These are phyloP conservation scores for Centropus bengalensis DNA, from an alignment of 2,113 vertebrate genomes.

Conservation along the genomic window DNA sequence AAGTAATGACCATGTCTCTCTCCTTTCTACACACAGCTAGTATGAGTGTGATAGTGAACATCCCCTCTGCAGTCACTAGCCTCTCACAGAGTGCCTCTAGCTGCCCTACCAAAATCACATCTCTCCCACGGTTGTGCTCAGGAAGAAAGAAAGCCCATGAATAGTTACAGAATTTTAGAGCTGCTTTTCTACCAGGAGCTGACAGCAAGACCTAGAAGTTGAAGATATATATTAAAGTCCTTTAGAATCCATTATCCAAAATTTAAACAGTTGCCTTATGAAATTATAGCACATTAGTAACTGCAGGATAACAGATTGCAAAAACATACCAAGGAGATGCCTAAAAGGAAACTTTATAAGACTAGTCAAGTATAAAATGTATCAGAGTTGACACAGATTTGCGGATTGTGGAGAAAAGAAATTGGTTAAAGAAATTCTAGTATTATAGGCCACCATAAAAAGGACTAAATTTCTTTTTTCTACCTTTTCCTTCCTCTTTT, in stretches of 20 bases:
- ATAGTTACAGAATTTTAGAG: not conserved
- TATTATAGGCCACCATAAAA: not conserved
- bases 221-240: not conserved
- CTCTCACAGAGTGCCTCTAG: not conserved
- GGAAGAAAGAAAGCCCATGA: not conserved
- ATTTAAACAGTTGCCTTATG: constrained; percentile 3
- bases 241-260: not conserved
- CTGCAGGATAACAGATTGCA: constrained; percentile 15
- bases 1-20: not conserved
- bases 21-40: not conserved
- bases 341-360: not conserved
- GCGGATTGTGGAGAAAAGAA: not conserved
- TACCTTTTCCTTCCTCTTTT: not conserved
- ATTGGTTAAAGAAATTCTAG: not conserved
- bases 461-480: not conserved
- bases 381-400: not conserved
- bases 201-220: not conserved
- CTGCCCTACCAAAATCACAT: not conserved
- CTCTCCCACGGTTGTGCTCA: not conserved
- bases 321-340: not conserved
- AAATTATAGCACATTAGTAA: constrained; percentile 46
- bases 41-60: not conserved
- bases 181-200: not conserved
- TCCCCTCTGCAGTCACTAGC: not conserved
- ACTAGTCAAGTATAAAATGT: not conserved